phyloP scores from a whole-genome alignment of 2,888 invertebrate genomes.

The Darwinula stevensoni region DNA sequence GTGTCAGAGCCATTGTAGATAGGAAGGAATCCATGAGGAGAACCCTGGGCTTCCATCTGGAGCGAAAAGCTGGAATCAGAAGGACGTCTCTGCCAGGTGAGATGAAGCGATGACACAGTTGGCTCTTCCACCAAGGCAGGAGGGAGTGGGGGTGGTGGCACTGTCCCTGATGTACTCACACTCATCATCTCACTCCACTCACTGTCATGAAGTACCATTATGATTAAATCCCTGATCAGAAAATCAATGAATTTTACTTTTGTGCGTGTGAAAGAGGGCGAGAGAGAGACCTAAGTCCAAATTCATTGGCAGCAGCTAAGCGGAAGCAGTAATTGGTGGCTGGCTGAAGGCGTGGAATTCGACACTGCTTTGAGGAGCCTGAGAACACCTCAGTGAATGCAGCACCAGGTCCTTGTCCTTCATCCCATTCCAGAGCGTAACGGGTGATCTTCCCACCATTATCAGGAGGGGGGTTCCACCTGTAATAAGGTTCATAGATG shows the following conservation, averaged over 20 bases:
- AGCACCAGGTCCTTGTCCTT: constrained; percentile 26
- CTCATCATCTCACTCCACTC: constrained; percentile 15
- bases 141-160: constrained; percentile 45
- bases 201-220: no score
- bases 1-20: constrained; percentile 47
- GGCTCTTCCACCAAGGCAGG: constrained; percentile 31
- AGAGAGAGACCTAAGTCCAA: constrained; percentile 28
- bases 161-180: constrained; percentile 39
- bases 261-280: neutral
- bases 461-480: constrained; percentile 37
- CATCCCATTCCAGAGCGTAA: constrained; percentile 47
- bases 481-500: constrained; percentile 9
- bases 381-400: constrained; percentile 38
- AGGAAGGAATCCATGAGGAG: constrained; percentile 43
- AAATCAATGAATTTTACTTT: neutral
- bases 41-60: constrained; percentile 39
- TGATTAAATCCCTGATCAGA: no score
- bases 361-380: constrained; percentile 41
- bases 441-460: constrained; percentile 47
- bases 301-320: constrained; percentile 47
- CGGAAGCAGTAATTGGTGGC: constrained; percentile 54
- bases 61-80: constrained; percentile 50
- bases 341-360: constrained; percentile 38
- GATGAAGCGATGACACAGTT: constrained; percentile 28
- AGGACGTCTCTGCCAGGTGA: constrained; percentile 41